phyloP scores from a whole-genome alignment of 2,113 vertebrate genomes.

The Propithecus coquereli region DNA sequence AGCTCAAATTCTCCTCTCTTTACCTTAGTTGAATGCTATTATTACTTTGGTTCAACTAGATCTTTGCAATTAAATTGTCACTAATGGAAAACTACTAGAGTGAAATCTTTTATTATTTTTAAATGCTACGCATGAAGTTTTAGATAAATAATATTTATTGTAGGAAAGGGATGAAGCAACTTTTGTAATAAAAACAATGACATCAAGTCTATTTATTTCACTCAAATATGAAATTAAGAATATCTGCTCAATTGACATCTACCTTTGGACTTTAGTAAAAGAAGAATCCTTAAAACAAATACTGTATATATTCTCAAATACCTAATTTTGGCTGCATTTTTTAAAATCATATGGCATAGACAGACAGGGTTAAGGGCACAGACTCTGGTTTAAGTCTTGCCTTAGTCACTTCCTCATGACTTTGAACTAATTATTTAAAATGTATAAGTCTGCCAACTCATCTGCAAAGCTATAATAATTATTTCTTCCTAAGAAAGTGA shows the following conservation, averaged over 20 bases:
- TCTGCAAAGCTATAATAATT: background rate
- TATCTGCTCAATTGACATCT: background rate
- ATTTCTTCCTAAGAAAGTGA: background rate
- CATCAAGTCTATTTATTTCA: background rate
- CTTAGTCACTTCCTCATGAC: background rate
- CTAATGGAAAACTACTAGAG: background rate
- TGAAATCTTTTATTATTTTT: conserved; percentile 7
- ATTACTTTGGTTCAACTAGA: background rate
- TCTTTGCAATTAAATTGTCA: conserved; percentile 1
- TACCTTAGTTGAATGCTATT: background rate
- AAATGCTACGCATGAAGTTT: background rate
- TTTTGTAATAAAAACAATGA: conserved; percentile 28
- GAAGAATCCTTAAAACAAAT: background rate
- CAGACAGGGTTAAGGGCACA: background rate
- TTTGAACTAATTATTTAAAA: background rate
- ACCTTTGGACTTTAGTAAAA: background rate
- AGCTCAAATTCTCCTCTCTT: conserved; percentile 9
- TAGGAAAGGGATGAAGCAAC: background rate
- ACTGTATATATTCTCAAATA: background rate
- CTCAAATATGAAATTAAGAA: background rate
- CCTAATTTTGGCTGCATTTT: background rate
- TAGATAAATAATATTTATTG: conserved; percentile 1
- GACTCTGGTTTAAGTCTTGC: background rate
- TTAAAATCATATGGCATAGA: background rate
- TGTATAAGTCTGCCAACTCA: background rate